Percentiles rank a stretch among this genome's conserved stretches.
These are phyloP conservation scores for Eleginops maclovinus DNA, from an alignment of 2,113 vertebrate species.

Conservation along the genomic window DNA sequence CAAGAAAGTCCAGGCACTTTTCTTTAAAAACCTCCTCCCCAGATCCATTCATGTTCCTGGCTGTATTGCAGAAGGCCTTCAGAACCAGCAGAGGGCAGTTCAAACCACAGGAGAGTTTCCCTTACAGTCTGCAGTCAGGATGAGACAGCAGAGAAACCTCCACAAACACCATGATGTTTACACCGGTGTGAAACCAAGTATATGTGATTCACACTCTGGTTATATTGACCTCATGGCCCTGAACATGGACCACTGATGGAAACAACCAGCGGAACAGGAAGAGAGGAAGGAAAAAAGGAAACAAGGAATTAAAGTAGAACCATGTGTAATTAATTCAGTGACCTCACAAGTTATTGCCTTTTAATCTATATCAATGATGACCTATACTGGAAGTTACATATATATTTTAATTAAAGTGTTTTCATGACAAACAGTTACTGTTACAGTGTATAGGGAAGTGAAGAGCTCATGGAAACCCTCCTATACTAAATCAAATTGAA, in stretches of 20 bases:
- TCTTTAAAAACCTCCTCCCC: background rate
- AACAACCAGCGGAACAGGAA: background rate
- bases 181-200: background rate
- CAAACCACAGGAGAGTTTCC: conserved; percentile 25
- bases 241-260: background rate
- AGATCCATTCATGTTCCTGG: background rate
- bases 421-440: conserved; percentile 16
- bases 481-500: no score
- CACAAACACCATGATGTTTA: conserved; percentile 10
- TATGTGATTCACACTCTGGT: conserved; percentile 41
- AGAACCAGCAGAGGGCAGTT: conserved; percentile 71
- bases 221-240: conserved; percentile 7
- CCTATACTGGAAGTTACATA: background rate
- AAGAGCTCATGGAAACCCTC: no score
- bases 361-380: no score
- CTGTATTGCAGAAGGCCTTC: conserved; percentile 24
- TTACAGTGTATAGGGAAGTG: conserved; percentile 5
- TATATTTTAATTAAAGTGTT: no score
- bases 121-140: conserved; percentile 14
- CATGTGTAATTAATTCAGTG: background rate
- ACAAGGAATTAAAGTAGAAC: no score
- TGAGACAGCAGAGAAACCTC: conserved; percentile 39
- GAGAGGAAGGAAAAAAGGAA: conserved; percentile 5
- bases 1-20: background rate
- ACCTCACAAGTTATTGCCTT: conserved; percentile 1